Evolutionary conservation across 2,113 vertebrate species (phyloP).

Genomic region (Pseudopodoces humilis): DNA sequence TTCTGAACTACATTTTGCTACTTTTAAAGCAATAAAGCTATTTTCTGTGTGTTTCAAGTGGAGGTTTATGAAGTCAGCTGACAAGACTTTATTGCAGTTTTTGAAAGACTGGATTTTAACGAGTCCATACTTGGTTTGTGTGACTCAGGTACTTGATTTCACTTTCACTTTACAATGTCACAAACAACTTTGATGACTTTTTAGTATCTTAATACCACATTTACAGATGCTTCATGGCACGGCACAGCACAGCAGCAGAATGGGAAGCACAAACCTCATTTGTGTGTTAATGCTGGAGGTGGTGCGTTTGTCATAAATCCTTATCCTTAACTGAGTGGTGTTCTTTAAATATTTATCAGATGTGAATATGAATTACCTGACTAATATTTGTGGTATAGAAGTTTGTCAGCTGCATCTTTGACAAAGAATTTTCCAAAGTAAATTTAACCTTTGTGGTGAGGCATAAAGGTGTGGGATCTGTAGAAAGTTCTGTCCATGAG

Average conservation of each 20-base stretch:
- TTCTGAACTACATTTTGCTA: neutral
- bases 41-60: constrained; percentile 15
- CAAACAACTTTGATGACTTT: neutral
- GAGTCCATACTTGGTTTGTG: constrained; percentile 9
- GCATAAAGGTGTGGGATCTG: neutral
- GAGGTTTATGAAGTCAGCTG: constrained; percentile 28
- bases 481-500: neutral
- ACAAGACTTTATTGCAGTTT: neutral
- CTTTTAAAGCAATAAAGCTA: neutral
- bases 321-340: neutral
- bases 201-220: neutral
- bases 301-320: neutral
- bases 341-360: constrained; percentile 18
- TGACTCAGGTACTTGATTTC: constrained; percentile 36
- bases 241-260: neutral
- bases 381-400: neutral
- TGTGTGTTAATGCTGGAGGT: neutral
- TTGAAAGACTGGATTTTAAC: constrained; percentile 38
- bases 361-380: neutral
- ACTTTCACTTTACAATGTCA: constrained; percentile 10
- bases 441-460: neutral
- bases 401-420: neutral
- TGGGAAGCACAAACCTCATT: neutral
- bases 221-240: neutral
- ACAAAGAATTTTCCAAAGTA: neutral